Percentiles rank a stretch among this genome's conserved stretches.
These are phyloP conservation scores for Parnassius glacialis DNA, from an alignment of 2,888 invertebrate species.

Conservation along the genomic window DNA sequence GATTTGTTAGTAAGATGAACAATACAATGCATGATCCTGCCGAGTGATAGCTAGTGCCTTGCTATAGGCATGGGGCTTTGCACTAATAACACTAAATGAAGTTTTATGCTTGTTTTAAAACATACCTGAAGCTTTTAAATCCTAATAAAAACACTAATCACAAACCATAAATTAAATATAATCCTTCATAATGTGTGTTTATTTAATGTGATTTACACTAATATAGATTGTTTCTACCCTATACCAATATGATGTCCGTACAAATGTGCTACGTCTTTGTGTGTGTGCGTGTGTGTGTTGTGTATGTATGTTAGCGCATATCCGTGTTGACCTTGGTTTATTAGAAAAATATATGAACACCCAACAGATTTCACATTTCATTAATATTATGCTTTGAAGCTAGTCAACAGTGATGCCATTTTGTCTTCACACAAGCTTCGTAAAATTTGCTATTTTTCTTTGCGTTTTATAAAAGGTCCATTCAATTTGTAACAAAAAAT, in stretches of 20 bases:
- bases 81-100: not conserved
- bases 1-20: constrained; percentile 77
- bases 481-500: constrained; percentile 8
- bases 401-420: not conserved
- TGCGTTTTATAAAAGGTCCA: constrained; percentile 1
- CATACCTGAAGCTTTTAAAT: constrained; percentile 5
- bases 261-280: not conserved
- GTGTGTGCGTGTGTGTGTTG: constrained; percentile 5
- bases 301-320: not conserved
- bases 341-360: not conserved
- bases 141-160: constrained; percentile 4
- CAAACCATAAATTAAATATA: too few relatives aligned
- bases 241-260: not conserved
- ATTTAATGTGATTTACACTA: too few relatives aligned
- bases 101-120: constrained; percentile 3
- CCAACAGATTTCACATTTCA: constrained; percentile 1
- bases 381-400: constrained; percentile 17
- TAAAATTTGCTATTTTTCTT: constrained; percentile 11
- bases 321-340: not conserved
- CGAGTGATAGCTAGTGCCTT: constrained; percentile 22
- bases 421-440: constrained; percentile 4
- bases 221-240: not conserved
- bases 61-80: constrained; percentile 17
- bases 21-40: constrained; percentile 57
- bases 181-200: not conserved